Evolutionary conservation across 2,113 vertebrate genomes (phyloP).

Genomic region (Ginglymostoma cirratum): DNA sequence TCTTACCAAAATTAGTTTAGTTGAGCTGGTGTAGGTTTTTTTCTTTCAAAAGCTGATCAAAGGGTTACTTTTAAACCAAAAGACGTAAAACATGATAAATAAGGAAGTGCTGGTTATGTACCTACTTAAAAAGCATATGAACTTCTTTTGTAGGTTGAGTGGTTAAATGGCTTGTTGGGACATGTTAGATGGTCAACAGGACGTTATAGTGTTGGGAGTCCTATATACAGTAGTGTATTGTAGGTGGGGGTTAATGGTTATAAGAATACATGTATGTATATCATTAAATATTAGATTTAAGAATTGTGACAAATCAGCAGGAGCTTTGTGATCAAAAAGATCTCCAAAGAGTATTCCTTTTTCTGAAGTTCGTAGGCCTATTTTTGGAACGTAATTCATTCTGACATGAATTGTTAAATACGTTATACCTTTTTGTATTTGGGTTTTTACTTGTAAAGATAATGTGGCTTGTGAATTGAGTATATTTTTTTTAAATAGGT

Average conservation of each 20-base stretch:
- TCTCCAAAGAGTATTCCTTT: constrained; percentile 84
- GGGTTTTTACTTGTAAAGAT: constrained; percentile 37
- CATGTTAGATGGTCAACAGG: constrained; percentile 64
- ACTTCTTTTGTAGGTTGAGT: constrained; percentile 13
- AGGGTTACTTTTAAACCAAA: constrained; percentile 19
- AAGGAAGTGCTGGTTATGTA: constrained; percentile 10
- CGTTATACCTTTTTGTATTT: constrained; percentile 30
- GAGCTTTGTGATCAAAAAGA: constrained; percentile 55
- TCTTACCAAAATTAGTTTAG: constrained; percentile 24
- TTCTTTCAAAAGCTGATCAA: neutral
- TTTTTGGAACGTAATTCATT: constrained; percentile 54
- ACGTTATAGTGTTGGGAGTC: constrained; percentile 60
- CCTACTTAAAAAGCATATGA: neutral
- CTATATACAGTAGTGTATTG: constrained; percentile 53
- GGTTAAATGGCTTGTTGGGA: constrained; percentile 45
- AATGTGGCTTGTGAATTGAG: constrained; percentile 45
- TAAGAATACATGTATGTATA: constrained; percentile 51
- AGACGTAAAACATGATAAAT: neutral
- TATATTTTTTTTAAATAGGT: constrained; percentile 44
- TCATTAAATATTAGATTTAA: constrained; percentile 51
- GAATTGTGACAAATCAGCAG: constrained; percentile 60
- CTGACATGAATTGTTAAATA: constrained; percentile 74
- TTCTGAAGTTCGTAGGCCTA: constrained; percentile 54
- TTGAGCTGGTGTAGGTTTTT: neutral
- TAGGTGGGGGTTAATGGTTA: constrained; percentile 63